Evolutionary conservation across 2,888 invertebrate genomes (phyloP), one percentile per base, ranked within the genome.

Genomic region (Autographa pulchrina): DNA sequence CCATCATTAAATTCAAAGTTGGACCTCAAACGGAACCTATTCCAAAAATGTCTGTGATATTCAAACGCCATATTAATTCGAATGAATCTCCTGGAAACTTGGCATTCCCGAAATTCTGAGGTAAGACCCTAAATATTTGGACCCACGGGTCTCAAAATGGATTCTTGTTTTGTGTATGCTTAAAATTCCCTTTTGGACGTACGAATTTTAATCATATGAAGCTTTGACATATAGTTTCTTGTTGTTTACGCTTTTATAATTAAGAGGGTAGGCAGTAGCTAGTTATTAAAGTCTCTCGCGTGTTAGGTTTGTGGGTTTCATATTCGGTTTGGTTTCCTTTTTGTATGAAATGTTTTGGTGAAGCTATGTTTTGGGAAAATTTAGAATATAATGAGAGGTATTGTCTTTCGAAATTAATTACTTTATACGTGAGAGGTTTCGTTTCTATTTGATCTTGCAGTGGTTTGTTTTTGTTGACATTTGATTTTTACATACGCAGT

Each of bases 101-200:
- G 62, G 60, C 52, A 82, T 83, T 73, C 72, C 77, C 59, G 63
- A 65, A 74, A 82, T 84, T 74, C 60, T 67, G 84, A 75, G 77
- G 77, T 68, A 70, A 63, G 64, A 16, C 74, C 54, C 16, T 77
- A 82, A 83, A 85, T 85, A 82, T 86, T 85, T 70, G 77, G 58
- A 35, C 59, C 68, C 67, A 14, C 60, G 13, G 61, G 31, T 58
- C n/a, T 16, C 14, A 62, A 56, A 56, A 56, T 25, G 54, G 54
- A 56, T 56, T 56, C 54, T 56, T 25, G 60, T 66, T 60, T 69
- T 78, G 68, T 82, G 68, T 82, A 75, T 79, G 68, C 75, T 79
- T 78, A 67, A 73, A 76, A 80, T 80, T 72, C 82, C 76, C 80
- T 82, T 76, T 80, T 67, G 52, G 48, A 70, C 62, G 62, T 38